A percentile compares a stretch with the other conserved stretches of the same genome.
Conservation (phyloP, 1,140 invertebrate genomes). For the Halesus radiatus region DNA sequence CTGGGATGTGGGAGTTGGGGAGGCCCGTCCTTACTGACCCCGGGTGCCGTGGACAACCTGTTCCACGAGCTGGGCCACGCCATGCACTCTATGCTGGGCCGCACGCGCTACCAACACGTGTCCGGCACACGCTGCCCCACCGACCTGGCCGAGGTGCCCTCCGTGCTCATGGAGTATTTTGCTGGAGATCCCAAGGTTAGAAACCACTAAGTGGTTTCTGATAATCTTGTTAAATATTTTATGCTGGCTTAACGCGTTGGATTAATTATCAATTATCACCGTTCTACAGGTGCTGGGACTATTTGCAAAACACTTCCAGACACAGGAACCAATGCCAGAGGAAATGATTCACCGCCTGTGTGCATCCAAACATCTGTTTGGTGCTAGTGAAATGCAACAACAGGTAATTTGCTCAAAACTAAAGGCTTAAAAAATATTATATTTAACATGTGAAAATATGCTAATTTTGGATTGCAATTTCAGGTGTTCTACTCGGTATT, state of each 20-base stretch:
- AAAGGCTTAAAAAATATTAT: no score
- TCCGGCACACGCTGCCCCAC: conserved; percentile 97
- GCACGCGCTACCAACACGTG: conserved; percentile 96
- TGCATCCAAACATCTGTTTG: conserved; percentile 87
- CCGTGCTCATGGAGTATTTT: conserved; percentile 98
- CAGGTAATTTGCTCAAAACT: conserved; percentile 74
- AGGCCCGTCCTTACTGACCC: conserved; percentile 85
- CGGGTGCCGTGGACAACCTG: conserved; percentile 92
- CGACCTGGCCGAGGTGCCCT: conserved; percentile 98
- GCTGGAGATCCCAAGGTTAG: conserved; percentile 82
- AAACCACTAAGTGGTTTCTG: background rate
- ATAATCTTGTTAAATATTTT: no score
- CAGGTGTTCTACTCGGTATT: conserved; percentile 86
- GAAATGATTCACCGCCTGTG: conserved; percentile 84
- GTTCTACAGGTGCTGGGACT: conserved; percentile 79
- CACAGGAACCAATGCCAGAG: conserved; percentile 86
- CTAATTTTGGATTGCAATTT: conserved; percentile 3
- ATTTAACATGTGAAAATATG: no score
- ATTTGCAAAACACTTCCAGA: conserved; percentile 94
- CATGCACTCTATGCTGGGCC: conserved; percentile 97
- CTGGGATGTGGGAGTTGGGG: conserved; percentile 81
- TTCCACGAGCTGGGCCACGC: conserved; percentile 99
- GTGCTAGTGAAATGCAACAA: conserved; percentile 91
- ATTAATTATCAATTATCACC: background rate
- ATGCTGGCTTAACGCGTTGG: no score